Base-by-base conservation (phyloP, 53 echinoderm and acorn worm genomes). In the Patiria pectinifera region DNA sequence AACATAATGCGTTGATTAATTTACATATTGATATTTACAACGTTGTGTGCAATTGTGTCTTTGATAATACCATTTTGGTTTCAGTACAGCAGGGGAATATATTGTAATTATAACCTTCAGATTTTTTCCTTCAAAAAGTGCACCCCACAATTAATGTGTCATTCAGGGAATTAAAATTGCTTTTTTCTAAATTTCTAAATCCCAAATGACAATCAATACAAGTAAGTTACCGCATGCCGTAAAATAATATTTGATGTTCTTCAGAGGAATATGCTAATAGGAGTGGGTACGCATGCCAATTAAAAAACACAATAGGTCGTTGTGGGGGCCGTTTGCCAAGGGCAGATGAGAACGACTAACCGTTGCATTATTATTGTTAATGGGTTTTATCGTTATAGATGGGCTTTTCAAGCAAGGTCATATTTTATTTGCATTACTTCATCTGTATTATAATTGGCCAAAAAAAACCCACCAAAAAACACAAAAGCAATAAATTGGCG, bases 81-180 rank as follows among this genome's bases (percentile, higher is more conserved):
- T 69, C 69, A 11, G 13, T 18, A 69, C 69, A 53, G 53, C 53
- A 53, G 53, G 69, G 16, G 69, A 69, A 69, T 15, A 8, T 4
- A 69, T 69, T 69, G 6, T 4, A 18, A 69, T 23, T 23, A 18
- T 23, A 23, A 23, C 10, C 74, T 21, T 74, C 74, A 23, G 74
- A 74, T 74, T 74, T 6, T 74, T 74, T 21, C 74, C 74, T 74
- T 74, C 74, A 74, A 24, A 74, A 74, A 74, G 74, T 74, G 74
- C 74, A 74, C 24, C 19, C 10, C 74, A 74, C 74, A 74, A 74
- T 74, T 74, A 74, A 74, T 23, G 4, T n/a, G 24, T 74, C 74
- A 74, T 23, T 18, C 24, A 10, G 24, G 13, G 24, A 4, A 74
- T 74, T 74, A 24, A 74, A 74, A 22, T 74, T 23, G 15, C 74